phyloP scores from a whole-genome alignment of 2,113 vertebrate species.

The Scomber colias region DNA sequence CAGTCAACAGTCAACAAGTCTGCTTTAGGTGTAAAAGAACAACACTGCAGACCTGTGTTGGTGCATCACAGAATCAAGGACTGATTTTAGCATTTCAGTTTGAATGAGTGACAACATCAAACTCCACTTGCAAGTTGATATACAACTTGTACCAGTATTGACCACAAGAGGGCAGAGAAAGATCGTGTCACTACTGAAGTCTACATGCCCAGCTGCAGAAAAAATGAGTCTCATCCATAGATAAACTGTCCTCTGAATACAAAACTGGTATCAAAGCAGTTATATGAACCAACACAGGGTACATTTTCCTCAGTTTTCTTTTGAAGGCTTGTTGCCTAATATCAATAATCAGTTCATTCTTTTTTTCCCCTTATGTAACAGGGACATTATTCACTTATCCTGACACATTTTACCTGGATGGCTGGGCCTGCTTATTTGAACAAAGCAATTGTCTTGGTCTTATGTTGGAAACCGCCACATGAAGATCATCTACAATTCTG shows the following conservation, averaged over 20 bases:
- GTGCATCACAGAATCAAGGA: conserved; percentile 3
- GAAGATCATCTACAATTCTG: no score
- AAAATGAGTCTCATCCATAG: conserved; percentile 36
- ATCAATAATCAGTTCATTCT: no score
- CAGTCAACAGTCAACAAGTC: no score
- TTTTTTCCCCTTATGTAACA: no score
- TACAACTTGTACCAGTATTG: conserved; percentile 5
- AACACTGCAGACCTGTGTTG: neutral
- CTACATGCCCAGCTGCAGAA: conserved; percentile 7
- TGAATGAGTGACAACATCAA: neutral
- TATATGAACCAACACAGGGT: neutral
- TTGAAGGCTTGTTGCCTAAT: no score
- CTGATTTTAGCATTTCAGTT: neutral
- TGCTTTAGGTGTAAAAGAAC: no score
- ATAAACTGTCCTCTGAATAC: conserved; percentile 22
- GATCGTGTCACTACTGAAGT: neutral
- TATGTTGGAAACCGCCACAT: no score
- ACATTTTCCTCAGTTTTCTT: no score
- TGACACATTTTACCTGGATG: no score
- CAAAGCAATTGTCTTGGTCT: no score
- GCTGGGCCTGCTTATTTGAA: no score
- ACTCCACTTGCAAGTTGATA: neutral
- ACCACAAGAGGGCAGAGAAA: conserved; percentile 52
- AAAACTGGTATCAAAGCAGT: conserved; percentile 9
- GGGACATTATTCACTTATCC: no score